Conservation (phyloP, 2,113 vertebrate species). For the Limnothrissa miodon region DNA sequence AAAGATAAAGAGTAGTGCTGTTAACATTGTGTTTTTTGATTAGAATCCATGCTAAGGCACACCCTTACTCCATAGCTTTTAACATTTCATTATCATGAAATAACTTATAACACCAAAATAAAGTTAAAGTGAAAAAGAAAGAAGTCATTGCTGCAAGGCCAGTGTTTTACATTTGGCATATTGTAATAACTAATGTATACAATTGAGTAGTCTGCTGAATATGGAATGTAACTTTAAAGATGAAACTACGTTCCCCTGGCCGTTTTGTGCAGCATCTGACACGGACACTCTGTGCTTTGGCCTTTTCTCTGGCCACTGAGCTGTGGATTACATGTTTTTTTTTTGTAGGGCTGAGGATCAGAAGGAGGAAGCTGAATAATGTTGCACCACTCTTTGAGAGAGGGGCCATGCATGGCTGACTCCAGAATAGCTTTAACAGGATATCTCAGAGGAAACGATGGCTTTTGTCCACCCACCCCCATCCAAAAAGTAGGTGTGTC, state of each 20-base stretch:
- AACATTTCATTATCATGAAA: too few relatives aligned
- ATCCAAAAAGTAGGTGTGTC: constrained; percentile 62
- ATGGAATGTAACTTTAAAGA: not conserved
- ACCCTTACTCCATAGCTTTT: not conserved
- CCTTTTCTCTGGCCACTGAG: constrained; percentile 77
- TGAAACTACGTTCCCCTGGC: not conserved
- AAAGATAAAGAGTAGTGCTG: constrained; percentile 30
- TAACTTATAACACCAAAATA: too few relatives aligned
- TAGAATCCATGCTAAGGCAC: not conserved
- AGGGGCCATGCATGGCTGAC: constrained; percentile 70
- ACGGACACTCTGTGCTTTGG: constrained; percentile 66
- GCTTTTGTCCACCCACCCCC: constrained; percentile 70
- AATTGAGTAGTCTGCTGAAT: not conserved
- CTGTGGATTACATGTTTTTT: constrained; percentile 77
- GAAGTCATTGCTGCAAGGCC: not conserved
- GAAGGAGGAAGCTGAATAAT: constrained; percentile 78
- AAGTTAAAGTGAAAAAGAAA: too few relatives aligned
- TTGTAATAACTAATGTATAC: not conserved
- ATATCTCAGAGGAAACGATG: constrained; percentile 77
- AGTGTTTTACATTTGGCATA: not conserved
- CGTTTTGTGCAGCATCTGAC: constrained; percentile 37
- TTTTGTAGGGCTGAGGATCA: constrained; percentile 76
- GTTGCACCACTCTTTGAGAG: constrained; percentile 72
- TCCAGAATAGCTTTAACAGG: constrained; percentile 78
- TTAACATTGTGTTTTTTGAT: constrained; percentile 42